These are phyloP conservation scores for Yoshiicerus persimilis DNA, from an alignment of 1,140 invertebrate species.

Conservation along the genomic window DNA sequence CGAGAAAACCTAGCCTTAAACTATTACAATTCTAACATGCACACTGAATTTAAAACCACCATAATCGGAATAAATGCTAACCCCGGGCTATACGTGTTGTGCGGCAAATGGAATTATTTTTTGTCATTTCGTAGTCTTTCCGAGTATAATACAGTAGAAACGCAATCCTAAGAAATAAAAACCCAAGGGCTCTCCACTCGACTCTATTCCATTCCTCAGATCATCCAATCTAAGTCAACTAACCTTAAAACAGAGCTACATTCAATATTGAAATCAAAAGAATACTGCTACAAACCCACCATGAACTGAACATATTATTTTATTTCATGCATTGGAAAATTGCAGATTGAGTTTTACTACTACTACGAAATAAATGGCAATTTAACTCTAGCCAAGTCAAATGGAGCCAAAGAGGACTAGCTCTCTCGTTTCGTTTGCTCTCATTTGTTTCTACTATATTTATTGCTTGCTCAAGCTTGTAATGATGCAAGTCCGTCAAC, in stretches of 20 bases:
- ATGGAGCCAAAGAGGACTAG: background rate
- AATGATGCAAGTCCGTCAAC: no score
- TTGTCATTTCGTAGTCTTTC: background rate
- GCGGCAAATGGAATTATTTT: conserved; percentile 14
- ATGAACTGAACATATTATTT: background rate
- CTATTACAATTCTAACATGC: background rate
- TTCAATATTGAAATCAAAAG: background rate
- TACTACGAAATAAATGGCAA: background rate
- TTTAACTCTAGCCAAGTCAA: background rate
- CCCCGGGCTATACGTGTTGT: conserved; percentile 8
- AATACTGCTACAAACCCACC: no score
- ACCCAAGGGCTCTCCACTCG: background rate
- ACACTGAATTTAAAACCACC: background rate
- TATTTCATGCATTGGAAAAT: background rate
- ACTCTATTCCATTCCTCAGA: background rate
- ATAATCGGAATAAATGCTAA: conserved; percentile 3
- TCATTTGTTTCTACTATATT: background rate
- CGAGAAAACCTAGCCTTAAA: background rate
- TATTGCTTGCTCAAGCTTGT: no score
- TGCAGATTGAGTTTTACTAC: background rate
- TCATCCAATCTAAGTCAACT: background rate
- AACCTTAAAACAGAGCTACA: background rate
- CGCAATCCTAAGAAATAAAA: background rate
- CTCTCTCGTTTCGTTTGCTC: background rate
- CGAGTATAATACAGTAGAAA: background rate